phyloP scores from a whole-genome alignment of 2,113 vertebrate species.

The Crypturellus undulatus region DNA sequence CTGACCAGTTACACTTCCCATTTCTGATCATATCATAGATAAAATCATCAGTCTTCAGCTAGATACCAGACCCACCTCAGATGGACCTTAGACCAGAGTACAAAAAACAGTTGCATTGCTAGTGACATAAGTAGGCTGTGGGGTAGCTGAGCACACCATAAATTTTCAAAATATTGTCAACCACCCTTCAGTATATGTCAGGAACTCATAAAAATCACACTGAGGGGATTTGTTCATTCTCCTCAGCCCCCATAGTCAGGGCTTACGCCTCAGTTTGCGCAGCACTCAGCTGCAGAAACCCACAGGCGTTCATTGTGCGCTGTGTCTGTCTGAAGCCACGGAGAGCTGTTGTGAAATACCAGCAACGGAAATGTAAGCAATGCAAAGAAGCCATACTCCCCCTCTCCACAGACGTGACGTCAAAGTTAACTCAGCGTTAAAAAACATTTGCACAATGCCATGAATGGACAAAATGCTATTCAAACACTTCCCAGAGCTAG shows the following conservation, averaged over 20 bases:
- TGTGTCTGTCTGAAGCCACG: accelerated
- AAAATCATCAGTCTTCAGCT: not conserved
- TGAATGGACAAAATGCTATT: not conserved
- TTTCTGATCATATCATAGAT: not conserved
- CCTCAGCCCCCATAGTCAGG: not conserved
- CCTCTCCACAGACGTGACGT: not conserved
- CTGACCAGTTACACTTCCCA: not conserved
- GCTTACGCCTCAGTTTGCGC: not conserved
- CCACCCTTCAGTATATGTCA: accelerated
- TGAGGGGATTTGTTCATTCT: not conserved
- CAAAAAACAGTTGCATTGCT: not conserved
- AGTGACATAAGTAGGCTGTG: not conserved
- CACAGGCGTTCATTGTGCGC: accelerated
- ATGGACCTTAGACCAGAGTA: not conserved
- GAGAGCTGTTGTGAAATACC: not conserved
- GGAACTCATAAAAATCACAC: not conserved
- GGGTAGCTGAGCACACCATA: not conserved
- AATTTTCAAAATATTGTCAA: not conserved
- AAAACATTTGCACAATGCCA: not conserved
- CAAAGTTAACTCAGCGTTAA: accelerated
- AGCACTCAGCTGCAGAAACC: not conserved
- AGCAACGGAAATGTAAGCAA: not conserved
- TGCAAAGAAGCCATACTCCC: not conserved
- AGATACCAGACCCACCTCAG: not conserved
- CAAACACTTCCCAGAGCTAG: not conserved